Base-by-base conservation (phyloP, 2,888 invertebrate genomes). In the Himalopsyche kuldschensis region DNA sequence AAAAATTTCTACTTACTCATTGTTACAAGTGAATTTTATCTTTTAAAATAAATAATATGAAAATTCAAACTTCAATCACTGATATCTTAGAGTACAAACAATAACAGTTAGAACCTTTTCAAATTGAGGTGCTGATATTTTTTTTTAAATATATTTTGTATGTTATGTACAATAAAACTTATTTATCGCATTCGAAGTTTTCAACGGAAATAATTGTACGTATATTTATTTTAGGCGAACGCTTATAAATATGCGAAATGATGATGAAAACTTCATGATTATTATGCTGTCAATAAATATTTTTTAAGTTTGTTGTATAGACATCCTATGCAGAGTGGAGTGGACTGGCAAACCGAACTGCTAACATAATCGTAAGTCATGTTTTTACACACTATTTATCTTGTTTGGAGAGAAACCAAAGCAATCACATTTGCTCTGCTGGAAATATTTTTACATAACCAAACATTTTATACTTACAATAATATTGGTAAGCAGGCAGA, bases 331-430 rank as follows among this genome's bases (percentile, higher is more conserved):
- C 3, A 30, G 24, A 69, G 69, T 27, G 11, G 27, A 15, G 24
- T 27, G 11, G 27, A 69, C 69, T 41, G 27, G 69, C 69, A 27
- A 69, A 69, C 69, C 69, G 27, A 69, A 27, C 69, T 30, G 30
- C 24, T 27, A 69, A 30, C 69, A 69, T 82, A 82, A 82, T 82
- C 82, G 82, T 82, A 82, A 79, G 79, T 82, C 82, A 82, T 79
- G 82, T 82, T 82, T 82, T 82, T 79, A 55, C 82, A 79, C 79
- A 82, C 82, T 82, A 82, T 82, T 82, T 82, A 82, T 82, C 82
- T 82, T 82, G 82, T 82, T 82, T 82, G 79, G 82, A 75, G 27
- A 55, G 79, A 77, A 79, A 79, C 82, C 82, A 75, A 82, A 82
- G 82, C 82, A 82, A 82, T 82, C 82, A 82, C 82, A 82, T 82